Evolutionary conservation across 2,888 invertebrate genomes (phyloP).

Genomic region (Patella caerulea): DNA sequence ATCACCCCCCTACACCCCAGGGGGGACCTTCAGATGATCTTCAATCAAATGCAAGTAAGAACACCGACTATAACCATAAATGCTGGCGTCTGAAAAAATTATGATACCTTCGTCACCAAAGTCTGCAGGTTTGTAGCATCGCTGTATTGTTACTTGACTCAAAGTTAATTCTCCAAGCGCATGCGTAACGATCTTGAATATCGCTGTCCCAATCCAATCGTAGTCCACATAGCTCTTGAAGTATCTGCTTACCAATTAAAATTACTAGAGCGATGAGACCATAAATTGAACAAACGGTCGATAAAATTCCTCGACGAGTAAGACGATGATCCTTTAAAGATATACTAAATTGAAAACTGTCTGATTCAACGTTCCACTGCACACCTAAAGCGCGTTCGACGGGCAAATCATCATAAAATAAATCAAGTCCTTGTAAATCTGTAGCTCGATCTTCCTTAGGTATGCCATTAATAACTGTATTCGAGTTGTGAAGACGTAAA

Average conservation of each 20-base stretch:
- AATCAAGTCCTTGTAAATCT: slow-evolving; percentile 3
- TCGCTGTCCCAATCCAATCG: slow-evolving; percentile 10
- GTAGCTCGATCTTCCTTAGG: slow-evolving; percentile 3
- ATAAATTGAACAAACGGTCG: not conserved
- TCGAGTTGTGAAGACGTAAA: not conserved
- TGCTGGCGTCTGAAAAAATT: slow-evolving; percentile 20
- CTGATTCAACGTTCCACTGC: slow-evolving; percentile 2
- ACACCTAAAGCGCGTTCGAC: slow-evolving; percentile 7
- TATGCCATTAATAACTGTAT: not conserved
- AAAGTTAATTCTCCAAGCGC: not conserved
- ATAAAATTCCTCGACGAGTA: slow-evolving; percentile 14
- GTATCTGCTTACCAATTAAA: slow-evolving; percentile 2
- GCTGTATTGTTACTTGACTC: too few species aligned
- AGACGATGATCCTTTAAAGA: not conserved
- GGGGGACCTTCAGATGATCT: slow-evolving; percentile 10
- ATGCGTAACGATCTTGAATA: not conserved
- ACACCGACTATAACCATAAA: slow-evolving; percentile 12
- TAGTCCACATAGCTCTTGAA: not conserved
- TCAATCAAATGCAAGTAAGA: slow-evolving; percentile 13
- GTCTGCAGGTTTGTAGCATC: slow-evolving; percentile 12
- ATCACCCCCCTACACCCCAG: too few species aligned
- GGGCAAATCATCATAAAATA: slow-evolving; percentile 2
- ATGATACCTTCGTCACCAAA: not conserved
- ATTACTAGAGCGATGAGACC: slow-evolving; percentile 11
- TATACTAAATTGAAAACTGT: not conserved